Conservation (phyloP, 2,888 invertebrate species). For the Nephrocerus scutellatus region DNA sequence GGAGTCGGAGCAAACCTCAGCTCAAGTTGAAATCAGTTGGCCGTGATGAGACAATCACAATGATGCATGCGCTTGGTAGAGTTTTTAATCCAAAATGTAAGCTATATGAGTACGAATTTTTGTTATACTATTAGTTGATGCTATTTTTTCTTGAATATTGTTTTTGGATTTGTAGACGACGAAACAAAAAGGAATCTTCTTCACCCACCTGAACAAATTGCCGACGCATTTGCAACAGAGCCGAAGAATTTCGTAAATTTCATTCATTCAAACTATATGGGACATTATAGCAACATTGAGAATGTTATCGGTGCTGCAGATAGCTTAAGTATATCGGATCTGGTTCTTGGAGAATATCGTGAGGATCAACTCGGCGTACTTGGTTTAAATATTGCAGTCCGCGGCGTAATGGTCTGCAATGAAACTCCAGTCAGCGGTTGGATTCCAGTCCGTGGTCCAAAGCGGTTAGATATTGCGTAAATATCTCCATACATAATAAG, state of each 20-base stretch:
- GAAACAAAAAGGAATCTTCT: slow-evolving; percentile 49
- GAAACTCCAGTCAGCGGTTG: slow-evolving; percentile 61
- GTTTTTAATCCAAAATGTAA: slow-evolving; percentile 71
- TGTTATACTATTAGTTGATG: too few species aligned
- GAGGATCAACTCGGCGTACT: slow-evolving; percentile 30
- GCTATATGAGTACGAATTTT: neutral
- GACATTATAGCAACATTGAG: slow-evolving; percentile 62
- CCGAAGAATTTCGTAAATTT: slow-evolving; percentile 62
- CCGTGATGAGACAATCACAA: slow-evolving; percentile 63
- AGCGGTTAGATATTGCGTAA: slow-evolving; percentile 25
- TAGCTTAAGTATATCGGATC: slow-evolving; percentile 64
- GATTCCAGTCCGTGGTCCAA: slow-evolving; percentile 61
- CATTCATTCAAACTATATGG: slow-evolving; percentile 66
- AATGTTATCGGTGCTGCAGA: slow-evolving; percentile 57
- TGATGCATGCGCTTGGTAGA: slow-evolving; percentile 69
- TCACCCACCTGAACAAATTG: slow-evolving; percentile 59
- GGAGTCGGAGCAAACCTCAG: slow-evolving; percentile 27
- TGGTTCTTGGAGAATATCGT: slow-evolving; percentile 60
- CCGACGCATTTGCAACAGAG: slow-evolving; percentile 61
- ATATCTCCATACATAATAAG: too few species aligned
- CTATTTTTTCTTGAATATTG: too few species aligned
- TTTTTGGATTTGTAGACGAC: slow-evolving; percentile 34
- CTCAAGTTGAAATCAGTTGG: slow-evolving; percentile 49
- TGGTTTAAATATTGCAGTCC: slow-evolving; percentile 58
- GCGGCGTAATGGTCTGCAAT: slow-evolving; percentile 68